Percentiles rank a stretch among this genome's conserved stretches.
Evolutionary conservation across 35 echinoderm and acorn worm genomes (phyloP).

Genomic region (Anneissia japonica): DNA sequence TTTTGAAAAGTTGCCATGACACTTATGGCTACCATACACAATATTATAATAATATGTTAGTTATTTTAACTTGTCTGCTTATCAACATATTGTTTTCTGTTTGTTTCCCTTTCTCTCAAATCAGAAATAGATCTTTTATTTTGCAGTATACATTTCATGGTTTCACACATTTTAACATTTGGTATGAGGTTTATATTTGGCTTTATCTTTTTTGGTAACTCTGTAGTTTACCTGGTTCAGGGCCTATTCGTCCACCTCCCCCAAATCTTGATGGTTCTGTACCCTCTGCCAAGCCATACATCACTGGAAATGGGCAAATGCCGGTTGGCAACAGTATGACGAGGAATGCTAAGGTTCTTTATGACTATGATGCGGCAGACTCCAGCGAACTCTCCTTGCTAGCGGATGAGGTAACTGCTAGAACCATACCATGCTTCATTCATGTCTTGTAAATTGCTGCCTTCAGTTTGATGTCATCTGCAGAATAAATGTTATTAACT

Average conservation of each 20-base stretch:
- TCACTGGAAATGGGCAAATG: conserved; percentile 23
- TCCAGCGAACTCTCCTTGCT: conserved; percentile 80
- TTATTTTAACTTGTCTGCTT: too few species aligned
- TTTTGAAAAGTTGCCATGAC: too few species aligned
- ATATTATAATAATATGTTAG: too few species aligned
- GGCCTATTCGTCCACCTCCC: conserved; percentile 55
- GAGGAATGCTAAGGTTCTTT: conserved; percentile 83
- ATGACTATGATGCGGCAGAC: conserved; percentile 97
- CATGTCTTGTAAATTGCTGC: background rate
- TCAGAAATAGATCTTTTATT: too few species aligned
- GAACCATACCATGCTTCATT: background rate
- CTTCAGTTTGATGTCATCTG: too few species aligned
- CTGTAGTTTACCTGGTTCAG: conserved; percentile 79
- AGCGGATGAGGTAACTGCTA: conserved; percentile 89
- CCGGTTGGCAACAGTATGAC: conserved; percentile 37
- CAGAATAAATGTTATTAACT: too few species aligned
- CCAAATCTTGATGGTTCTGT: background rate
- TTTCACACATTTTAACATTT: background rate
- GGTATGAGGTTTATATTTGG: background rate
- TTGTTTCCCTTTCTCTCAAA: too few species aligned
- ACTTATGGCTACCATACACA: too few species aligned
- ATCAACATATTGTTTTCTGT: too few species aligned
- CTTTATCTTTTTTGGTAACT: conserved; percentile 26
- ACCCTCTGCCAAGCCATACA: background rate
- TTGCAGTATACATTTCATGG: too few species aligned